These are phyloP conservation scores for Barnardius zonarius DNA, from an alignment of 2,113 vertebrate species.

Conservation along the genomic window DNA sequence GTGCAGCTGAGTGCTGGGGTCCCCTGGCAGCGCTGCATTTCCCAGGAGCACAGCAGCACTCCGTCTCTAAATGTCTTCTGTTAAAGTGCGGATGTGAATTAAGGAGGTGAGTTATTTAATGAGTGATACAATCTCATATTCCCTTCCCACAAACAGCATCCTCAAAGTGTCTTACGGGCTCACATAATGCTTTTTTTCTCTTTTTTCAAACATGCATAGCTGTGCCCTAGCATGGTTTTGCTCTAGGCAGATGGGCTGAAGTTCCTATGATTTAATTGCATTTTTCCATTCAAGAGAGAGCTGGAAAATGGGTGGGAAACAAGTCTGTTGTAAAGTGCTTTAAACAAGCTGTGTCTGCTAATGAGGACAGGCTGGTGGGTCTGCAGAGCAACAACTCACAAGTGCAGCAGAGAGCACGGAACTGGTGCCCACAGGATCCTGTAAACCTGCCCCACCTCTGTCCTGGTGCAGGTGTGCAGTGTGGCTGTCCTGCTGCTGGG, in stretches of 20 bases:
- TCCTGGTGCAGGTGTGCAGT: too few relatives aligned
- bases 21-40: neutral
- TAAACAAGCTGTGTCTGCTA: neutral
- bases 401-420: too few relatives aligned
- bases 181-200: neutral
- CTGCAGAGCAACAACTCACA: neutral
- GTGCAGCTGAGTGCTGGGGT: fast-evolving
- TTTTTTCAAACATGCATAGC: neutral
- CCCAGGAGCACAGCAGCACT: neutral
- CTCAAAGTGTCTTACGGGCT: neutral
- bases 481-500: neutral
- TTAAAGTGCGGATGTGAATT: neutral
- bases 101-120: neutral
- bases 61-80: fast-evolving
- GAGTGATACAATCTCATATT: neutral
- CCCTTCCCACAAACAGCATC: neutral
- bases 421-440: fast-evolving
- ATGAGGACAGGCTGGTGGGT: neutral
- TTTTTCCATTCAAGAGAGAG: neutral
- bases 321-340: neutral
- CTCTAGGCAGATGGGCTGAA: neutral
- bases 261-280: neutral
- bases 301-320: neutral
- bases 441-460: neutral
- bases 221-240: neutral